Conservation (phyloP, 2,888 invertebrate species). For the Erpobdella octoculata region DNA sequence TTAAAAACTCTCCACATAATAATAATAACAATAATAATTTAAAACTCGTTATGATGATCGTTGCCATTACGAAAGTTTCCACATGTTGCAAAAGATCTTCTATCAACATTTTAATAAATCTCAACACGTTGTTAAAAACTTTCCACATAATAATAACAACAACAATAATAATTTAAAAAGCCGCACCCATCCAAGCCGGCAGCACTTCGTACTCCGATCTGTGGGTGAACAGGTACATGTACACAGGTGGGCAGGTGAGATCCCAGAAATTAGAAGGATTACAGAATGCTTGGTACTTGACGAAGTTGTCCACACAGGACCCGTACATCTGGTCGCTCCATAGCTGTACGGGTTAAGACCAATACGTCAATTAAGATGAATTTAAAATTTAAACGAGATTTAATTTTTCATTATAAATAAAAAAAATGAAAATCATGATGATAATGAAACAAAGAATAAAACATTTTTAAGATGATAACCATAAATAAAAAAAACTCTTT, state of each 20-base stretch:
- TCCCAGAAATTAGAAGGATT: slow-evolving; percentile 20
- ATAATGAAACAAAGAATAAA: not conserved
- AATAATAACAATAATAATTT: too few relatives aligned
- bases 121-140: too few relatives aligned
- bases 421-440: not conserved
- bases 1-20: too few relatives aligned
- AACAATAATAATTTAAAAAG: too few relatives aligned
- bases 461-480: too few relatives aligned
- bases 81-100: too few relatives aligned
- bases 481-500: too few relatives aligned
- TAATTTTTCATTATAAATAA: not conserved
- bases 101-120: too few relatives aligned
- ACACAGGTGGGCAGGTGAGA: slow-evolving; percentile 36
- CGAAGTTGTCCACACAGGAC: slow-evolving; percentile 45
- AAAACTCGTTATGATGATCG: too few relatives aligned
- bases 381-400: not conserved
- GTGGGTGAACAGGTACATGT: slow-evolving; percentile 50
- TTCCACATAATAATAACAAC: too few relatives aligned
- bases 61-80: too few relatives aligned
- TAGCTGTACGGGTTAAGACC: slow-evolving; percentile 40
- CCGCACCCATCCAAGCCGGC: slow-evolving; percentile 52
- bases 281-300: slow-evolving; percentile 42
- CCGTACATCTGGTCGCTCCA: slow-evolving; percentile 50
- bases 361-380: not conserved
- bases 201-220: slow-evolving; percentile 47